Evolutionary conservation across 2,888 invertebrate genomes (phyloP).

Genomic region (Cabera pusaria): DNA sequence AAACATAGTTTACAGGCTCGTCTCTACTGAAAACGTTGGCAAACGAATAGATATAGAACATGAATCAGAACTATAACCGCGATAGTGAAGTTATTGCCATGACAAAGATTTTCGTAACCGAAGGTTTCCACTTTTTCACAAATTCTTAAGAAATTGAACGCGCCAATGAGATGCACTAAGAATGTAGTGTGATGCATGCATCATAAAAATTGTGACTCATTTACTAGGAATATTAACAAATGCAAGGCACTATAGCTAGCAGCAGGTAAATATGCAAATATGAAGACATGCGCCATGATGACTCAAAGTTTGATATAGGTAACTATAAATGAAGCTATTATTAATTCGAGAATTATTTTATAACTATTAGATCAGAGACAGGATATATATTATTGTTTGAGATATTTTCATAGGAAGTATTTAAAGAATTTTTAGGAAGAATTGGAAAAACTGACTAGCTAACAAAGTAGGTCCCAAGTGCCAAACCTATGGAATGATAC

Average conservation of each 20-base stretch:
- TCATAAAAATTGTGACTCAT: slow-evolving; percentile 38
- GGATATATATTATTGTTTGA: too few species aligned
- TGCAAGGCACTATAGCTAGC: slow-evolving; percentile 3
- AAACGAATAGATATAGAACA: too few species aligned
- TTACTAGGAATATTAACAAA: slow-evolving; percentile 34
- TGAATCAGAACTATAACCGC: slow-evolving; percentile 42
- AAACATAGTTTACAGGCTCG: slow-evolving; percentile 35
- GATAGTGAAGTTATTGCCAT: slow-evolving; percentile 37
- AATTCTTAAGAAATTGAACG: slow-evolving; percentile 26
- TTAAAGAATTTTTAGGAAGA: too few species aligned
- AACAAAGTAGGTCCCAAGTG: too few species aligned
- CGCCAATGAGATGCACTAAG: slow-evolving; percentile 26
- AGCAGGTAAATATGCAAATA: slow-evolving; percentile 42
- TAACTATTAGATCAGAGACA: too few species aligned
- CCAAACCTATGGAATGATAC: too few species aligned
- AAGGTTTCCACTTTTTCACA: slow-evolving; percentile 46
- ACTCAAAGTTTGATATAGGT: slow-evolving; percentile 4
- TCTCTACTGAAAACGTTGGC: slow-evolving; percentile 41
- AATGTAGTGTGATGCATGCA: slow-evolving; percentile 21
- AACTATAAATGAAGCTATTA: slow-evolving; percentile 14
- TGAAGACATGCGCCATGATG: slow-evolving; percentile 15
- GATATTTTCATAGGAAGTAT: too few species aligned
- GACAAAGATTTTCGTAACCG: slow-evolving; percentile 47
- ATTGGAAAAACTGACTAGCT: too few species aligned
- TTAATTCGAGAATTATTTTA: too few species aligned